A percentile compares a stretch with the other conserved stretches of the same genome.
phyloP scores from a whole-genome alignment of 2,888 invertebrate genomes.

The Agriotes lineatus region DNA sequence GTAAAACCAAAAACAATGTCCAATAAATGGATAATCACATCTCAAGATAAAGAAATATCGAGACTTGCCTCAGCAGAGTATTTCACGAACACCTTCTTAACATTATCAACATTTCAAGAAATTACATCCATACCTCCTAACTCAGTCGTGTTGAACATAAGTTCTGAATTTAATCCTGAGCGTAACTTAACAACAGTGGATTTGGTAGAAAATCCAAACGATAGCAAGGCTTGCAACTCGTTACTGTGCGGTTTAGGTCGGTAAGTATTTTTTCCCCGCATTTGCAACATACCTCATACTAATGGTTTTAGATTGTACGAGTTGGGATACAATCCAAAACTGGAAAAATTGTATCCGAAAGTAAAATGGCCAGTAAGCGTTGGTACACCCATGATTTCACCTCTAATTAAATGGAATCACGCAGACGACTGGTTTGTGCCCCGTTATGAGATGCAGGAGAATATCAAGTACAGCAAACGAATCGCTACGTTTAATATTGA shows the following conservation, averaged over 20 bases:
- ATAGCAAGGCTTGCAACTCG: too few relatives aligned
- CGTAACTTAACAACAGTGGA: too few relatives aligned
- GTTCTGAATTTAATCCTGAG: too few relatives aligned
- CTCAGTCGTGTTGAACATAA: too few relatives aligned
- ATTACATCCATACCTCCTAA: too few relatives aligned
- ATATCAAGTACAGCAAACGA: slow-evolving; percentile 76
- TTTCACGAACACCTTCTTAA: too few relatives aligned
- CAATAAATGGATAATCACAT: too few relatives aligned
- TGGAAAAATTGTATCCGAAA: slow-evolving; percentile 82
- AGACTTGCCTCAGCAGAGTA: too few relatives aligned
- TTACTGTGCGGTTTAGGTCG: not conserved
- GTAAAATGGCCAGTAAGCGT: slow-evolving; percentile 86
- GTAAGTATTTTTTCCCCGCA: not conserved
- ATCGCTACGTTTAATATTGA: slow-evolving; percentile 71
- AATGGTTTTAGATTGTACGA: slow-evolving; percentile 78
- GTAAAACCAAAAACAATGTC: too few relatives aligned
- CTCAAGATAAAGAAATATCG: too few relatives aligned
- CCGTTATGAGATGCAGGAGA: slow-evolving; percentile 76
- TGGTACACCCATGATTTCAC: slow-evolving; percentile 86
- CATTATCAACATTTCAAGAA: too few relatives aligned
- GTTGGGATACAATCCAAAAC: slow-evolving; percentile 79
- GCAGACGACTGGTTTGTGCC: slow-evolving; percentile 80
- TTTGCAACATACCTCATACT: not conserved
- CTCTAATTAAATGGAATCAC: slow-evolving; percentile 90
- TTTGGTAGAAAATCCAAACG: too few relatives aligned